These are phyloP conservation scores for Nyctalus aviator DNA, from an alignment of 2,797 vertebrate species.

Conservation along the genomic window DNA sequence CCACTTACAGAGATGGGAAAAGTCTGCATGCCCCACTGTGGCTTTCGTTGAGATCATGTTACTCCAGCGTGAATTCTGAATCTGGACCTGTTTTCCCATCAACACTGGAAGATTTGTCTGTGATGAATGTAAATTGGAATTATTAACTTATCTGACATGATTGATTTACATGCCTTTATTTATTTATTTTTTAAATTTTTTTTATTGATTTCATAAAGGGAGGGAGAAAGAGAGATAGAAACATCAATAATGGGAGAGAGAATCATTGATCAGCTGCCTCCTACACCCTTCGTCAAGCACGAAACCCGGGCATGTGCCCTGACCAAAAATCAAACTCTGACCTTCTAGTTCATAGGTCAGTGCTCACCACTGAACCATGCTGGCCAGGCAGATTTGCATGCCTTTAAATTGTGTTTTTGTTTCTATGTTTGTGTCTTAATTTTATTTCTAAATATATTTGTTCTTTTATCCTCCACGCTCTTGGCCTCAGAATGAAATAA, in stretches of 20 bases:
- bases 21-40: background rate
- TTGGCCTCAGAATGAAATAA: slow-evolving; percentile 62
- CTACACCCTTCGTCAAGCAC: no score
- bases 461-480: background rate
- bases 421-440: background rate
- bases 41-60: background rate
- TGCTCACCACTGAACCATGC: no score
- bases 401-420: slow-evolving; percentile 34
- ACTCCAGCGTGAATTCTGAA: background rate
- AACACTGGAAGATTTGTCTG: background rate
- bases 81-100: background rate
- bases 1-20: background rate
- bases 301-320: no score
- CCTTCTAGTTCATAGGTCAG: no score
- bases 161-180: slow-evolving; percentile 20
- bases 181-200: background rate
- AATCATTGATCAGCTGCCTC: no score
- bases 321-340: no score
- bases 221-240: no score
- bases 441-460: background rate
- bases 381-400: background rate
- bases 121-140: background rate
- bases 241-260: no score
- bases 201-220: no score
- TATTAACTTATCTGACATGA: background rate